phyloP scores from a whole-genome alignment of 2,113 vertebrate genomes.

The Pterocles gutturalis region DNA sequence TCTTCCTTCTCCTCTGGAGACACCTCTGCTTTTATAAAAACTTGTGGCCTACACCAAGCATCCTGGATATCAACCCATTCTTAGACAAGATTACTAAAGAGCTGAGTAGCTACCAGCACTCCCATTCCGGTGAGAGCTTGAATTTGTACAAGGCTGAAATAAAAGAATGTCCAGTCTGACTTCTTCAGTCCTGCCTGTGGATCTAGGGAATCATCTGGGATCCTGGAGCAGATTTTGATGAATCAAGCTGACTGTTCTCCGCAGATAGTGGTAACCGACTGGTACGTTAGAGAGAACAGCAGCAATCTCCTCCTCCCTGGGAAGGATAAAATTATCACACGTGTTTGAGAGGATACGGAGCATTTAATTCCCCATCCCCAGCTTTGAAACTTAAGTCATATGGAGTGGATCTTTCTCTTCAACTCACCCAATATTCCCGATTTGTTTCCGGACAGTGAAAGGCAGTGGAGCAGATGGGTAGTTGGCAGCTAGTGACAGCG shows the following conservation, averaged over 20 bases:
- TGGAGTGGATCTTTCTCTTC: background rate
- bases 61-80: background rate
- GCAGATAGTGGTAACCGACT: constrained; percentile 73
- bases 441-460: constrained; percentile 64
- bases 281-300: constrained; percentile 70
- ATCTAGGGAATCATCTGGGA: background rate
- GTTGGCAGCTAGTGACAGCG: constrained; percentile 59
- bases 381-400: background rate
- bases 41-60: background rate
- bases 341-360: rapidly evolving
- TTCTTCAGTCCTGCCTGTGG: background rate
- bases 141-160: background rate
- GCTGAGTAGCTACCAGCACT: background rate
- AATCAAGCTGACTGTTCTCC: constrained; percentile 69
- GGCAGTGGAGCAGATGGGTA: constrained; percentile 70
- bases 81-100: background rate
- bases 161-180: background rate
- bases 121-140: background rate
- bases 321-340: background rate
- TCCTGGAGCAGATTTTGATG: constrained; percentile 61
- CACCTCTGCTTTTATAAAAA: background rate
- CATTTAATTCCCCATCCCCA: background rate
- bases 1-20: background rate
- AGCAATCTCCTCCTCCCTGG: constrained; percentile 73
- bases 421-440: constrained; percentile 78